Evolutionary conservation across 2,888 invertebrate genomes (phyloP).

Genomic region (Ectobius pallidus): DNA sequence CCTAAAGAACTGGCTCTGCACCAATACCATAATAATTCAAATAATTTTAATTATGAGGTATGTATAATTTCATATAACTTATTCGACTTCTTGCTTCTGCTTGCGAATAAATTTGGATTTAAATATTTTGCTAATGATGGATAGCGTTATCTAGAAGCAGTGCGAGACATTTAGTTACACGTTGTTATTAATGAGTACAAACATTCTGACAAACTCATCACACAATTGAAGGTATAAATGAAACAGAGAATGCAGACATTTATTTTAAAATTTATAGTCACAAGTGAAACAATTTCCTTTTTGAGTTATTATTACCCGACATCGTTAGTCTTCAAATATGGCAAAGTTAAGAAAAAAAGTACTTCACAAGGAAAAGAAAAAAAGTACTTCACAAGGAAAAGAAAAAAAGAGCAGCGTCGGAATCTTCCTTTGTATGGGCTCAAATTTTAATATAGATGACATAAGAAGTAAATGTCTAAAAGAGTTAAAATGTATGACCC

Average conservation of each 20-base stretch:
- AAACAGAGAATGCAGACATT: constrained; percentile 4
- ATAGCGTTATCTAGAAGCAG: no score
- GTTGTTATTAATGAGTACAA: no score
- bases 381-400: not conserved
- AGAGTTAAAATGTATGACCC: constrained; percentile 16
- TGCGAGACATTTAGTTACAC: no score
- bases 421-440: constrained; percentile 13
- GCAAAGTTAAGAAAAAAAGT: not conserved
- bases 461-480: constrained; percentile 24
- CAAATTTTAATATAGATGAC: constrained; percentile 24
- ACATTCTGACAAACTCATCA: no score
- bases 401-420: not conserved
- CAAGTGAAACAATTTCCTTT: constrained; percentile 19
- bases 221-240: not conserved
- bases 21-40: no score
- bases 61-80: no score
- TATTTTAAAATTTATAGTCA: constrained; percentile 20
- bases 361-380: not conserved
- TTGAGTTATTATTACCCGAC: constrained; percentile 11
- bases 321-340: constrained; percentile 19
- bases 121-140: no score
- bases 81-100: no score
- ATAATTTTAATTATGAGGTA: no score
- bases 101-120: no score
- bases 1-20: no score